These are phyloP conservation scores for Corythornis madagascariensis DNA, from an alignment of 2,113 vertebrate species.

Conservation along the genomic window DNA sequence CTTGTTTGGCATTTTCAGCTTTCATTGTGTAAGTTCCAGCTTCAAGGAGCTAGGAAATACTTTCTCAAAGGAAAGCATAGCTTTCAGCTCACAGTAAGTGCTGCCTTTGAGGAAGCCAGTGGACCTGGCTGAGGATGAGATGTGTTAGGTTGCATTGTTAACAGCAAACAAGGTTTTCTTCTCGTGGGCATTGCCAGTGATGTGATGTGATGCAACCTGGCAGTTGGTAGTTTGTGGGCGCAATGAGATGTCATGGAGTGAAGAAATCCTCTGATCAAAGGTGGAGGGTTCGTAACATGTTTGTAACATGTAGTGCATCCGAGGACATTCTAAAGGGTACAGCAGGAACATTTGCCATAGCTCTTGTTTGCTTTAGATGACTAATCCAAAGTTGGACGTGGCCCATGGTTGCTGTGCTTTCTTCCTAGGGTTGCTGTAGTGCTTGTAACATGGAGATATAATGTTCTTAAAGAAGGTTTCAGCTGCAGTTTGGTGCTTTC, in stretches of 20 bases:
- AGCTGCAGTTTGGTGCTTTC: background rate
- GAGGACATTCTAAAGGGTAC: background rate
- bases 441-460: background rate
- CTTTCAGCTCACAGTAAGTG: background rate
- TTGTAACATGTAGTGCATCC: background rate
- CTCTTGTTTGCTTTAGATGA: background rate
- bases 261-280: background rate
- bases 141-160: background rate
- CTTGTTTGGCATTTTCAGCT: background rate
- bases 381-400: background rate
- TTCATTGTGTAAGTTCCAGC: background rate
- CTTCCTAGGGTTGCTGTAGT: background rate
- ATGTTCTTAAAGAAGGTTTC: background rate
- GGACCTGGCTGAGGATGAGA: background rate
- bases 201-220: background rate
- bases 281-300: background rate
- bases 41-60: background rate
- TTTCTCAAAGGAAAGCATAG: background rate
- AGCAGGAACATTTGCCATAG: constrained; percentile 18
- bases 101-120: background rate
- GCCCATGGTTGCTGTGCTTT: background rate
- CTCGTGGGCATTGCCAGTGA: background rate
- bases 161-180: background rate
- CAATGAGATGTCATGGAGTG: background rate
- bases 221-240: background rate